A percentile compares a stretch with the other conserved stretches of the same genome.
These are phyloP conservation scores for Scaptomyza pallida DNA, from an alignment of 1,140 invertebrate species.

Conservation along the genomic window DNA sequence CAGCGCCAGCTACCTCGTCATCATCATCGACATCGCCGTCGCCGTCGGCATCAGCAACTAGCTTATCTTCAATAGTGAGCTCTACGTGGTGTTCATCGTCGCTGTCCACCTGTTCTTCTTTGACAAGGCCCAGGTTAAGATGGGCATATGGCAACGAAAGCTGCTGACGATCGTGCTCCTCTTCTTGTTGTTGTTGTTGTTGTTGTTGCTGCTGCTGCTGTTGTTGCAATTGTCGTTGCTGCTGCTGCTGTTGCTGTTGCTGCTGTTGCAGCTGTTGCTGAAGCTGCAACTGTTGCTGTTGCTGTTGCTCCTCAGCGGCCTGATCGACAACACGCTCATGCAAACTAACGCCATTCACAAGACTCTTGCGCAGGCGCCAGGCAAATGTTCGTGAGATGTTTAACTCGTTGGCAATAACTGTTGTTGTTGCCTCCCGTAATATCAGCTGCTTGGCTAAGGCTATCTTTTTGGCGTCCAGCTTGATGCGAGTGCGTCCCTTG, in stretches of 20 bases:
- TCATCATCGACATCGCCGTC: conserved; percentile 29
- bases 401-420: conserved; percentile 79
- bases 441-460: conserved; percentile 80
- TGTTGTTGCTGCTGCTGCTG: conserved; percentile 6
- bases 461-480: conserved; percentile 81
- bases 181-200: conserved; percentile 15
- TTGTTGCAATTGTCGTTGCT: conserved; percentile 18
- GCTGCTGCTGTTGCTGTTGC: conserved; percentile 17
- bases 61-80: conserved; percentile 25
- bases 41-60: conserved; percentile 14
- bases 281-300: conserved; percentile 35
- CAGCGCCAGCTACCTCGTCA: conserved; percentile 49
- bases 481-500: conserved; percentile 81
- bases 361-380: conserved; percentile 80
- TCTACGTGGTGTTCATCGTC: conserved; percentile 58
- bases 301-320: conserved; percentile 58
- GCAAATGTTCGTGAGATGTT: conserved; percentile 82
- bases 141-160: conserved; percentile 54
- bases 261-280: conserved; percentile 16
- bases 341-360: conserved; percentile 78
- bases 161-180: conserved; percentile 49
- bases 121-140: conserved; percentile 55
- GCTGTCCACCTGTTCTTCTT: conserved; percentile 68
- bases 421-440: conserved; percentile 78
- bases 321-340: conserved; percentile 78